Evolutionary conservation across 2,113 vertebrate genomes (phyloP), one percentile per base, ranked within the genome.

Genomic region (Sapayoa aenigma): DNA sequence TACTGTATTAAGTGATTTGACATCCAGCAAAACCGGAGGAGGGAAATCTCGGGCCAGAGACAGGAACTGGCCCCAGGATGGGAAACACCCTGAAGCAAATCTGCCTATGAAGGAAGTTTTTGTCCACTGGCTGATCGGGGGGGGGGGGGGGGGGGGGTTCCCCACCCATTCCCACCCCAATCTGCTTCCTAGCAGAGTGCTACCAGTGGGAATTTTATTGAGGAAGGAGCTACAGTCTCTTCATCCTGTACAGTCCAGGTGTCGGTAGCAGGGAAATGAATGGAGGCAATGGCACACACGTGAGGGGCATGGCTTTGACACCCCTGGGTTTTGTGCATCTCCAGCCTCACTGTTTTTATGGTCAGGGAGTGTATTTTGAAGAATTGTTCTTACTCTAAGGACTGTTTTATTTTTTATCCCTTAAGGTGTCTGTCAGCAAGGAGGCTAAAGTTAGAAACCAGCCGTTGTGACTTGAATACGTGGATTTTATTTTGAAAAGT

Each of bases 101-200:
- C 59, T 62, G 72, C 86, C 15, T 47, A 33, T 93, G 88, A 94
- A 90, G 94, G 80, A 86, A 20, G 90, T 27, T 93, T 85, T 75
- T 96, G 75, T 96, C 85, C 46, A 20, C 49, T 92, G 88, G 67
- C 71, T 93, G 87, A 92, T 73, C 37, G 66, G 46, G 67, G 66
- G 3, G 5, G 65, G 58, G 79, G 66, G 46, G 67, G 66, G 3
- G 5, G 65, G 58, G 79, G 79, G 72, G 50, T 90, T 91, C 90
- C 82, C 67, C 72, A 77, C 88, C 79, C 67, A 10, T 80, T 83
- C 66, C 84, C 60, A 75, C 68, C 81, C 69, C 73, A 74, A 74
- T 58, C 84, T 0, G 2, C 58, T 83, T 35, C 47, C 72, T 78
- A 55, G 24, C 9, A 8, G 13, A 14, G 5, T 20, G 30, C 8